phyloP scores from a whole-genome alignment of 2,888 invertebrate genomes.

The Cheilosia grossa region DNA sequence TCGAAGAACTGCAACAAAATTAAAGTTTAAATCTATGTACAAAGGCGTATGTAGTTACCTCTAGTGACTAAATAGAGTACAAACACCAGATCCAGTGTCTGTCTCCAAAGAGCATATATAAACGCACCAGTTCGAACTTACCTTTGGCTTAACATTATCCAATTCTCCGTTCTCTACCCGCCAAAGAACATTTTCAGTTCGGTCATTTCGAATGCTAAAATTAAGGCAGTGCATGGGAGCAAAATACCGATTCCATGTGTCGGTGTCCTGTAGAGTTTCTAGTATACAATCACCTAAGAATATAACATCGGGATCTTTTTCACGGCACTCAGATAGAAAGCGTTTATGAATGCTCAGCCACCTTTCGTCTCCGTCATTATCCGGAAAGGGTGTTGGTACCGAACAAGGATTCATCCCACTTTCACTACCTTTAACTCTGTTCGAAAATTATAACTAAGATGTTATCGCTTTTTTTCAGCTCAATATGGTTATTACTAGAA shows the following conservation, averaged over 20 bases:
- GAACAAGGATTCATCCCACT: conserved; percentile 89
- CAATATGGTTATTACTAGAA: neutral
- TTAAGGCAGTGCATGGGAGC: conserved; percentile 96
- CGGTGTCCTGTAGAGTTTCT: conserved; percentile 91
- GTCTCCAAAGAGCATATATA: neutral
- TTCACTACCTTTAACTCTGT: conserved; percentile 36
- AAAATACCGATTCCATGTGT: conserved; percentile 95
- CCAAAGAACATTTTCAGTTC: conserved; percentile 95
- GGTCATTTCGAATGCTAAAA: conserved; percentile 92
- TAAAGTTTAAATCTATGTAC: neutral
- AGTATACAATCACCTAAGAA: conserved; percentile 95
- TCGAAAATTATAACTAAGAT: conserved; percentile 3
- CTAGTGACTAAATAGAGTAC: neutral
- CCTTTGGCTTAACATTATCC: conserved; percentile 94
- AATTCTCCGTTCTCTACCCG: conserved; percentile 94
- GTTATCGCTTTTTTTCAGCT: neutral
- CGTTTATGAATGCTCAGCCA: conserved; percentile 91
- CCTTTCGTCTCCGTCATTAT: conserved; percentile 92
- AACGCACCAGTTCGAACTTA: conserved; percentile 79
- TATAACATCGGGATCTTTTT: conserved; percentile 95
- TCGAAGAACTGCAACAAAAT: neutral
- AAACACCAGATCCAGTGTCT: neutral
- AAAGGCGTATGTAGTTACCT: neutral
- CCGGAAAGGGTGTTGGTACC: conserved; percentile 88
- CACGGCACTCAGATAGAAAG: conserved; percentile 92